phyloP scores from a whole-genome alignment of 2,113 vertebrate species.

The Chaetodon auriga region DNA sequence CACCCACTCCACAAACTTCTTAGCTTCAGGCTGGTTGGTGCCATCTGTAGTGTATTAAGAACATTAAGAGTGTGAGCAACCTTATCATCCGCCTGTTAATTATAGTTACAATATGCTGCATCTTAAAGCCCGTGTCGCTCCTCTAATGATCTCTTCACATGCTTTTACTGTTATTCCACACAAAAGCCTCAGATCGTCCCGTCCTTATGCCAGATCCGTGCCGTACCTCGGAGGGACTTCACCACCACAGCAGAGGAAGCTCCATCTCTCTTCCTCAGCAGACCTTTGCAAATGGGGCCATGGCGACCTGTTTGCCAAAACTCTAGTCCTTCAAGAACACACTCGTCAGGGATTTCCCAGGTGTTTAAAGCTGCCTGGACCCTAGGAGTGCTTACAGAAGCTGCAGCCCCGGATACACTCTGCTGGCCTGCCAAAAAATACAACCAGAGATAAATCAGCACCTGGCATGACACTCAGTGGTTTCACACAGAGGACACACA shows the following conservation, averaged over 20 bases:
- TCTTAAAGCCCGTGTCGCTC: neutral
- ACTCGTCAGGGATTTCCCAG: conserved; percentile 76
- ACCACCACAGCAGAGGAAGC: conserved; percentile 67
- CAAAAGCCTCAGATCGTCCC: neutral
- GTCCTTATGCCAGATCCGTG: neutral
- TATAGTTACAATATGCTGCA: neutral
- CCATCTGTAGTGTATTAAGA: conserved; percentile 38
- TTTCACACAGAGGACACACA: neutral
- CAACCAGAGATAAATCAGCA: conserved; percentile 7
- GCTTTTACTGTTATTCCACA: neutral
- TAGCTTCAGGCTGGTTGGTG: conserved; percentile 57
- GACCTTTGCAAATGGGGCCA: conserved; percentile 75
- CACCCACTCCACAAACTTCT: conserved; percentile 76
- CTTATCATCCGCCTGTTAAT: neutral
- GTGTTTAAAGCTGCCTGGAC: conserved; percentile 41
- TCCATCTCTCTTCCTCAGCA: conserved; percentile 56
- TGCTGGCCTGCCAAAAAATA: conserved; percentile 45
- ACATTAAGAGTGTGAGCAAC: neutral
- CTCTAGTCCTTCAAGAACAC: conserved; percentile 68
- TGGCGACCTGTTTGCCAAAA: conserved; percentile 73
- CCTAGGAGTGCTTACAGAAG: conserved; percentile 11
- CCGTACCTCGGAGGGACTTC: conserved; percentile 73
- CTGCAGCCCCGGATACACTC: neutral
- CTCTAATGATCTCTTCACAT: neutral
- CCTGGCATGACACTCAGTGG: neutral